A percentile compares a stretch with the other conserved stretches of the same genome.
phyloP scores from a whole-genome alignment of 23 tunicate species.

The Trididemnum miniatum region DNA sequence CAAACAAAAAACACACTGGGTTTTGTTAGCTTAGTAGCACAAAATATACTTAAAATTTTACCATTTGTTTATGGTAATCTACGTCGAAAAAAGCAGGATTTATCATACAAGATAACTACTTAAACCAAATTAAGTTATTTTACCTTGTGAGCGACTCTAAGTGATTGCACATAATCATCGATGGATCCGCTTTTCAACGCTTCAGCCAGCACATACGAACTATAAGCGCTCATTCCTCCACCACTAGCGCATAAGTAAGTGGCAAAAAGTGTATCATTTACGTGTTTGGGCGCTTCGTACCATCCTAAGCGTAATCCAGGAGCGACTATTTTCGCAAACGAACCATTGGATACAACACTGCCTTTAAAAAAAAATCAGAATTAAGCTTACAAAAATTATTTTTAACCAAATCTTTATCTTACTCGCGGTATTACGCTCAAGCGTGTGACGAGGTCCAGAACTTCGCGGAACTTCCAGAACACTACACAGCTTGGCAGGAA shows the following conservation, averaged over 20 bases:
- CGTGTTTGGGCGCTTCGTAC: slow-evolving; percentile 69
- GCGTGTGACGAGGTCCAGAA: too few species aligned
- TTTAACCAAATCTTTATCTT: too few species aligned
- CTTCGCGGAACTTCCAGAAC: too few species aligned
- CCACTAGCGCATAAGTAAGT: slow-evolving; percentile 46
- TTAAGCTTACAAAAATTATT: background rate
- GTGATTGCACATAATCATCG: slow-evolving; percentile 54
- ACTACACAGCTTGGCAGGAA: too few species aligned
- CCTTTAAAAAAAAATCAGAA: slow-evolving; percentile 18
- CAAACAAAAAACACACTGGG: too few species aligned
- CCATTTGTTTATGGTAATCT: too few species aligned
- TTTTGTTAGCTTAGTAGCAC: too few species aligned
- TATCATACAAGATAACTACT: too few species aligned
- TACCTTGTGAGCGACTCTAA: slow-evolving; percentile 52
- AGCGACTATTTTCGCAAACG: slow-evolving; percentile 70
- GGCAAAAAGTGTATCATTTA: slow-evolving; percentile 1
- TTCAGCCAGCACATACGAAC: slow-evolving; percentile 36
- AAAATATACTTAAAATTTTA: too few species aligned
- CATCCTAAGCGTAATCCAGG: slow-evolving; percentile 83
- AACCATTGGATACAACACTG: slow-evolving; percentile 65
- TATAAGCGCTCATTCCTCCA: slow-evolving; percentile 36
- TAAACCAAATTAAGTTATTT: too few species aligned
- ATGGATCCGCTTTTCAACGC: slow-evolving; percentile 42
- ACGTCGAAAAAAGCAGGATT: too few species aligned
- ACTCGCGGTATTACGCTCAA: too few species aligned